These are phyloP conservation scores for Patagioenas fasciata DNA, from an alignment of 2,113 vertebrate species.

Conservation along the genomic window DNA sequence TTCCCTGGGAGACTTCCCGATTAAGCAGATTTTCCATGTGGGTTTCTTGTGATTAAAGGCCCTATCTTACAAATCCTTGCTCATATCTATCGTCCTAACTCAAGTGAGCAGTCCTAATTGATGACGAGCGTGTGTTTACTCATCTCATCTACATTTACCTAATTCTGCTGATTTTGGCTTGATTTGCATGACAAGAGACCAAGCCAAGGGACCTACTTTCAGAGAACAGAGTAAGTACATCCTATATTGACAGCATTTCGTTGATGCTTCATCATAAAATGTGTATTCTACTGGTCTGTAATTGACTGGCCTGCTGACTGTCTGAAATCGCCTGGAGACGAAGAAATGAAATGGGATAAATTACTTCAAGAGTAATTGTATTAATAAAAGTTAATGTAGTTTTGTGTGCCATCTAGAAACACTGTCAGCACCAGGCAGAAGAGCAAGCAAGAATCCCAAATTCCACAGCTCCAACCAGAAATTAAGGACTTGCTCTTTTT, in stretches of 20 bases:
- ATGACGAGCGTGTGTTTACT: not conserved
- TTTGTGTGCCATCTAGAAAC: not conserved
- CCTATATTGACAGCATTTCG: not conserved
- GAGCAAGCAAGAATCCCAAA: not conserved
- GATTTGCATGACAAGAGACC: not conserved
- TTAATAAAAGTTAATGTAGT: constrained; percentile 4
- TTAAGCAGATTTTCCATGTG: constrained; percentile 41
- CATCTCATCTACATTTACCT: not conserved
- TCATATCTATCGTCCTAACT: not conserved
- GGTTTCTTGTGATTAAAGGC: constrained; percentile 34
- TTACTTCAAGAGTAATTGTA: constrained; percentile 14
- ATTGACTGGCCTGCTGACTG: not conserved
- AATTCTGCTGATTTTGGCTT: constrained; percentile 21
- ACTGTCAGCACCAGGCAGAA: not conserved
- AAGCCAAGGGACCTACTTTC: not conserved
- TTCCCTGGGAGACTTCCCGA: constrained; percentile 9
- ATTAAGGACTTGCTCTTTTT: not conserved
- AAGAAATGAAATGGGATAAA: constrained; percentile 23
- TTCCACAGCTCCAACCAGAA: not conserved
- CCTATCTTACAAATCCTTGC: not conserved
- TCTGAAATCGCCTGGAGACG: not conserved
- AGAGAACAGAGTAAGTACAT: not conserved
- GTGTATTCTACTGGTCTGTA: not conserved
- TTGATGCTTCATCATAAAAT: not conserved
- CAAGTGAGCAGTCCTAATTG: not conserved